Evolutionary conservation across 2,888 invertebrate species (phyloP).

Genomic region (Erannis defoliaria): DNA sequence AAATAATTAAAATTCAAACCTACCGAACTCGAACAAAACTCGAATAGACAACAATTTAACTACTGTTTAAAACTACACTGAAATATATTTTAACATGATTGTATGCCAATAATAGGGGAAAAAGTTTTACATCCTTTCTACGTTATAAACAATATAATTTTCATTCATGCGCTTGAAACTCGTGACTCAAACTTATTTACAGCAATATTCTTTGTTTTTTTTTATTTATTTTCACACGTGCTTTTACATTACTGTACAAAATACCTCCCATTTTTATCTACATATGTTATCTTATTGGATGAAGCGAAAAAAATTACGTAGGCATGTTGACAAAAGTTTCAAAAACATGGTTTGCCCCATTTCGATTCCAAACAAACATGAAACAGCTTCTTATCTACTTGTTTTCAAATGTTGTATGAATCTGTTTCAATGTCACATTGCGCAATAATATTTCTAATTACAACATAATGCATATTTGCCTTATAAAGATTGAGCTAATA

Average conservation of each 20-base stretch:
- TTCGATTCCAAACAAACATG: not conserved
- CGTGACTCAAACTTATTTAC: not conserved
- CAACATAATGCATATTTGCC: conserved; percentile 4
- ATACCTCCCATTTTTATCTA: not conserved
- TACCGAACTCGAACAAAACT: not conserved
- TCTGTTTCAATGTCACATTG: conserved; percentile 6
- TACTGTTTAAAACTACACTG: no score
- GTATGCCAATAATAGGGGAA: not conserved
- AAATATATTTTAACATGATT: no score
- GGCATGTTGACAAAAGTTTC: conserved; percentile 3
- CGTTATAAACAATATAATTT: not conserved
- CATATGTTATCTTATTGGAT: not conserved
- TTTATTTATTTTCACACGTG: not conserved
- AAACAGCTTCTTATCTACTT: conserved; percentile 1
- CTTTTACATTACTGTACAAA: not conserved
- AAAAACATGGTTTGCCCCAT: not conserved
- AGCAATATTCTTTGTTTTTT: not conserved
- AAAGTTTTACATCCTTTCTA: not conserved
- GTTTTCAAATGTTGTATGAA: not conserved
- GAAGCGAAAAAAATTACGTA: conserved; percentile 5
- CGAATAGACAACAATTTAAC: conserved; percentile 1
- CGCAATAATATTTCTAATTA: conserved; percentile 7
- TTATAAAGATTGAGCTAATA: no score
- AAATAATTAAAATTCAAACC: conserved; percentile 7
- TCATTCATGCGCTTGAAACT: conserved; percentile 1